A percentile compares a stretch with the other conserved stretches of the same genome.
These are phyloP conservation scores for Iselma pallidipennis DNA, from an alignment of 2,888 invertebrate species.

Conservation along the genomic window DNA sequence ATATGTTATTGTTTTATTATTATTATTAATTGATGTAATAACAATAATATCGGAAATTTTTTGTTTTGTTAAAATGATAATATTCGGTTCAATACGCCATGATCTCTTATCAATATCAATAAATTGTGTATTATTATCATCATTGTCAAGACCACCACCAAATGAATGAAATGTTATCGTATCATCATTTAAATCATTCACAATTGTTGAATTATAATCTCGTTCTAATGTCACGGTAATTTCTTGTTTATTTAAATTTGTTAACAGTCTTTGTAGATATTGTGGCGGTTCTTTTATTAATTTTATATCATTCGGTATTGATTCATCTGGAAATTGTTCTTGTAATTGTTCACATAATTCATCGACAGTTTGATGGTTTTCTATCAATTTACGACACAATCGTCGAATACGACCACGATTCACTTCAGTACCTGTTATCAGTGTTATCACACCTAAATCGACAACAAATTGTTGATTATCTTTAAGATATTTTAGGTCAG, in stretches of 20 bases:
- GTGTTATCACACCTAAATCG: conserved; percentile 48
- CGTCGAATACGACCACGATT: conserved; percentile 48
- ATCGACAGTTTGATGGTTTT: conserved; percentile 36
- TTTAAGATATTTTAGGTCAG: conserved; percentile 44
- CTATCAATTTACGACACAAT: conserved; percentile 39
- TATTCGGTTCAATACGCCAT: conserved; percentile 38
- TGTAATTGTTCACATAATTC: conserved; percentile 36
- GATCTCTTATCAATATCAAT: conserved; percentile 17
- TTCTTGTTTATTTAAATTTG: conserved; percentile 44
- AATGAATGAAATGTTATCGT: conserved; percentile 49
- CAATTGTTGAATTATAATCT: conserved; percentile 48
- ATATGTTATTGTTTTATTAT: conserved; percentile 26
- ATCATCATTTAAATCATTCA: conserved; percentile 46
- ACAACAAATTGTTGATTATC: conserved; percentile 33
- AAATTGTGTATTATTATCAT: conserved; percentile 22
- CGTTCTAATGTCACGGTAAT: conserved; percentile 51
- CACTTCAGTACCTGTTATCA: conserved; percentile 50
- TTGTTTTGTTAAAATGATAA: conserved; percentile 37
- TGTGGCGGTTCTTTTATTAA: conserved; percentile 44
- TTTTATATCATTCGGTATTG: conserved; percentile 44
- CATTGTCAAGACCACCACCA: conserved; percentile 31
- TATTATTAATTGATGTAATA: conserved; percentile 31
- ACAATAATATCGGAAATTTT: conserved; percentile 36
- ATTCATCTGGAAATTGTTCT: conserved; percentile 43
- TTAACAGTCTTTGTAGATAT: conserved; percentile 42